Conservation (phyloP, 2,113 vertebrate species). For the Genyomyrus donnyi region DNA sequence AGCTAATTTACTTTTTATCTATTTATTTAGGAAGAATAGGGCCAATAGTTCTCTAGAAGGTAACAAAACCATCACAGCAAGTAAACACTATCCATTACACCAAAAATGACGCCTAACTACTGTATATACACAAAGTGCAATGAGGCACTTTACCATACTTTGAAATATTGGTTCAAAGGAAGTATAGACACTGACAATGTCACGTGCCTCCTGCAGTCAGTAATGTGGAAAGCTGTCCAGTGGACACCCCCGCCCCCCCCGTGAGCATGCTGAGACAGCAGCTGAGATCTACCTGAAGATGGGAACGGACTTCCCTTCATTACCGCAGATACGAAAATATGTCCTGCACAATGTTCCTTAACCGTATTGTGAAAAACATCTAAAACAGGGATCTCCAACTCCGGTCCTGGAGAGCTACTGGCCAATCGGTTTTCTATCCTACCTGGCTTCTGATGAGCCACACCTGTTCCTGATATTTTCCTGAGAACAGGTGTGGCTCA, state of each 20-base stretch:
- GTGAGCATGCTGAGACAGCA: constrained; percentile 26
- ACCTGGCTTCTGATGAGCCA: too few relatives aligned
- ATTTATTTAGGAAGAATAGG: constrained; percentile 47
- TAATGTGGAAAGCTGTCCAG: constrained; percentile 44
- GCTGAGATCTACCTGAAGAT: constrained; percentile 45
- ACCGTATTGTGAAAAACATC: background rate
- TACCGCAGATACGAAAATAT: constrained; percentile 27
- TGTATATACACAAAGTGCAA: constrained; percentile 83
- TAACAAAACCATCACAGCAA: constrained; percentile 65
- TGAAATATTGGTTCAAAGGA: constrained; percentile 65
- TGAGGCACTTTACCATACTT: constrained; percentile 85
- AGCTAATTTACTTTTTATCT: constrained; percentile 43
- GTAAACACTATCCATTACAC: constrained; percentile 69
- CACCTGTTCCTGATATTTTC: too few relatives aligned
- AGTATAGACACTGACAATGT: constrained; percentile 47
- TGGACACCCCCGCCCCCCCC: constrained; percentile 25
- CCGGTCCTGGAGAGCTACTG: too few relatives aligned
- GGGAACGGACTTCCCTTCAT: constrained; percentile 38
- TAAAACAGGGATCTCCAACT: too few relatives aligned
- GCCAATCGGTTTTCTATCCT: too few relatives aligned
- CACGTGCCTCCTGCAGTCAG: constrained; percentile 65
- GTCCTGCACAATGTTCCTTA: background rate
- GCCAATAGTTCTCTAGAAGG: constrained; percentile 50
- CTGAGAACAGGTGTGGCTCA: too few relatives aligned
- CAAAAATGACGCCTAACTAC: constrained; percentile 71